Evolutionary conservation across 2,888 invertebrate genomes (phyloP).

Genomic region (Dioctria rufipes): DNA sequence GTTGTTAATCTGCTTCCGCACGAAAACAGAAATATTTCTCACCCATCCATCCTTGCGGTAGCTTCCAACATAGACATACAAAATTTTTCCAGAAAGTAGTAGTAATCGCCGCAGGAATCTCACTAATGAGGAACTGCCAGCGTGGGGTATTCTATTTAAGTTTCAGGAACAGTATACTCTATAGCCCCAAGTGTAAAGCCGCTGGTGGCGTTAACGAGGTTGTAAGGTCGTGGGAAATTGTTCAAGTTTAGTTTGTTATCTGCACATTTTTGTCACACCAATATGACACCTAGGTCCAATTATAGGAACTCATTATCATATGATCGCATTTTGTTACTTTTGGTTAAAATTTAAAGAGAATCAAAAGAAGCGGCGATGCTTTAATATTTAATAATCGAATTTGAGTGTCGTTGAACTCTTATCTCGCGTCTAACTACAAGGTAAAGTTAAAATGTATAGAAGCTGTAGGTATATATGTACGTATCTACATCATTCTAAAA

Average conservation of each 20-base stretch:
- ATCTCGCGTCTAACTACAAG: neutral
- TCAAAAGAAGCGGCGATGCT: neutral
- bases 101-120: slow-evolving; percentile 54
- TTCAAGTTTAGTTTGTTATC: neutral
- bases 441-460: neutral
- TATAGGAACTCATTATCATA: neutral
- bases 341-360: neutral
- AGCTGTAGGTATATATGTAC: neutral
- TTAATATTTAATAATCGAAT: neutral
- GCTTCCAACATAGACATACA: neutral
- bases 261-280: neutral
- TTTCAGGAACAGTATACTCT: neutral
- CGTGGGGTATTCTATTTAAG: slow-evolving; percentile 41
- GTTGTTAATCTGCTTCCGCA: too few species aligned
- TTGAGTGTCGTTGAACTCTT: neutral
- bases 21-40: too few species aligned
- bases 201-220: neutral
- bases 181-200: neutral
- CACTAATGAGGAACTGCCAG: slow-evolving; percentile 56
- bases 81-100: neutral
- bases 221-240: neutral
- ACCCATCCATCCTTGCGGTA: too few species aligned
- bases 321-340: neutral
- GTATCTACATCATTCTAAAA: neutral
- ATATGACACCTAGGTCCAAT: slow-evolving; percentile 7